Conservation (phyloP, 2,113 vertebrate species). For the Notarius quadriscutis region DNA sequence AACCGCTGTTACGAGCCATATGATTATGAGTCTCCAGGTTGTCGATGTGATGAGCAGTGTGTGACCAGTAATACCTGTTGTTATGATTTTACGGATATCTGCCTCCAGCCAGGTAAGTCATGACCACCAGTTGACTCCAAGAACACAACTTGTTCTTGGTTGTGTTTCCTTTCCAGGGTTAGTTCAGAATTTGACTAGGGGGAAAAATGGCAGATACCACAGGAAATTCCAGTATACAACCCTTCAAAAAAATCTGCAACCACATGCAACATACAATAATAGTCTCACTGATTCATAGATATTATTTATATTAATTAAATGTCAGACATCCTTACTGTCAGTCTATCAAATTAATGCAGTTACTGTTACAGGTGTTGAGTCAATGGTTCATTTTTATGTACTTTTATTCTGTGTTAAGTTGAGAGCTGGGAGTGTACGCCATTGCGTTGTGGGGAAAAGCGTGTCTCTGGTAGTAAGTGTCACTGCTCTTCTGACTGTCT, state of each 20-base stretch:
- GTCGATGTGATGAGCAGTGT: constrained; percentile 66
- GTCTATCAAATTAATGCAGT: neutral
- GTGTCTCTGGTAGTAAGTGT: constrained; percentile 62
- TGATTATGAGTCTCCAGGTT: constrained; percentile 46
- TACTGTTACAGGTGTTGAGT: neutral
- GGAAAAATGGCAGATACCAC: neutral
- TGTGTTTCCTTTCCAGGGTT: neutral
- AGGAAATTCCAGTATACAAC: neutral
- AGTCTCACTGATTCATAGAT: neutral
- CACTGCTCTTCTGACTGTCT: constrained; percentile 72
- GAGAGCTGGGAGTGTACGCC: constrained; percentile 69
- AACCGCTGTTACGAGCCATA: constrained; percentile 62
- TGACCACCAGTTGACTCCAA: neutral
- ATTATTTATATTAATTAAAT: neutral
- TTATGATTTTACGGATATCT: constrained; percentile 64
- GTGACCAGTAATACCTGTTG: constrained; percentile 61
- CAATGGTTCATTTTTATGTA: neutral
- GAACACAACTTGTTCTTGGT: neutral
- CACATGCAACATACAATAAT: neutral
- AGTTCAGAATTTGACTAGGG: neutral
- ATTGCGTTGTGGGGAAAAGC: constrained; percentile 69
- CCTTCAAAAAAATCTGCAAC: neutral
- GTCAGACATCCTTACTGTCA: neutral
- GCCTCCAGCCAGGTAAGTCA: constrained; percentile 59
- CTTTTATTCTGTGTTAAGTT: constrained; percentile 36